Conservation (phyloP, 2,113 vertebrate genomes). For the Erinaceus europaeus region DNA sequence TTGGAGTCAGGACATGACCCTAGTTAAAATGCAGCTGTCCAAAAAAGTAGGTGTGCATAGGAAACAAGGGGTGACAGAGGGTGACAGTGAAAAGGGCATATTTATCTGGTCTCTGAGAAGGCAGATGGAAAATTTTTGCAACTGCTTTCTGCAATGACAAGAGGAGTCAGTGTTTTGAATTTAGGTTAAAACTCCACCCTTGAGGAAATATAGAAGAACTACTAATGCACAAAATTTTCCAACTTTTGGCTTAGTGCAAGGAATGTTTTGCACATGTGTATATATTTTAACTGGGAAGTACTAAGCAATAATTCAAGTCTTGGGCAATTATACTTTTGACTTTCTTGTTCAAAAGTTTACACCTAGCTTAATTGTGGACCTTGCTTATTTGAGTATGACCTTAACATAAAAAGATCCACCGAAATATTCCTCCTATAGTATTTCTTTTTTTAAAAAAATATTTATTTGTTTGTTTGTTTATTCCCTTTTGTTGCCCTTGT, state of each 20-base stretch:
- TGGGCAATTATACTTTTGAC: not conserved
- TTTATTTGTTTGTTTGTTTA: no score
- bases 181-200: not conserved
- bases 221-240: not conserved
- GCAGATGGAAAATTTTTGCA: constrained; percentile 30
- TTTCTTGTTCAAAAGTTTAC: not conserved
- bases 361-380: not conserved
- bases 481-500: no score
- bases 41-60: constrained; percentile 59
- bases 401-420: not conserved
- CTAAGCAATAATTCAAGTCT: not conserved
- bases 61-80: constrained; percentile 34
- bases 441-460: no score
- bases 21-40: constrained; percentile 31
- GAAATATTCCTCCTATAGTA: not conserved
- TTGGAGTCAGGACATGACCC: constrained; percentile 48
- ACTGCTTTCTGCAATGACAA: constrained; percentile 5
- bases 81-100: constrained; percentile 36
- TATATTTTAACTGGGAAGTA: not conserved
- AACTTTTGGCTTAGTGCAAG: not conserved
- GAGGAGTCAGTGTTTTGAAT: constrained; percentile 11
- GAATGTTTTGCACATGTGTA: not conserved
- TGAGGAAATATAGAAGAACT: not conserved
- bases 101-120: constrained; percentile 51
- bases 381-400: not conserved